These are phyloP conservation scores for Myotis myotis DNA, from an alignment of 2,797 vertebrate species.

Conservation along the genomic window DNA sequence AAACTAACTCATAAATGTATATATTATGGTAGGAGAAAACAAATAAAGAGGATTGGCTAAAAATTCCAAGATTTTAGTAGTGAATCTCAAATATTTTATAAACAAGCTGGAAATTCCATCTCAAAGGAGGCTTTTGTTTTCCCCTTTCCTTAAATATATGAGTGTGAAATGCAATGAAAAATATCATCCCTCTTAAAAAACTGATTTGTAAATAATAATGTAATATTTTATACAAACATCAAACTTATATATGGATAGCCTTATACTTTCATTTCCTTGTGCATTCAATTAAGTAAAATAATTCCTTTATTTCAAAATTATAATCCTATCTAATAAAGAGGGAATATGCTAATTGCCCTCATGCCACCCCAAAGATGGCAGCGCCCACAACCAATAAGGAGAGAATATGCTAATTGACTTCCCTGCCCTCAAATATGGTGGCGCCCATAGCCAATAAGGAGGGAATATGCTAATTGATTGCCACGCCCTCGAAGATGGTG, in stretches of 20 bases:
- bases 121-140: neutral
- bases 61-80: neutral
- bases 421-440: too few relatives aligned
- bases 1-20: neutral
- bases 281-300: neutral
- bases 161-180: neutral
- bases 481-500: too few relatives aligned
- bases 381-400: too few relatives aligned
- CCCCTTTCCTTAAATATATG: neutral
- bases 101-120: neutral
- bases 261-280: neutral
- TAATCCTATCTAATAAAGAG: too few relatives aligned
- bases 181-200: neutral
- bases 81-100: neutral
- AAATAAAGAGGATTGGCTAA: neutral
- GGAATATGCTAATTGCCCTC: too few relatives aligned
- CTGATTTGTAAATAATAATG: neutral
- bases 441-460: too few relatives aligned
- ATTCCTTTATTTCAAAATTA: neutral
- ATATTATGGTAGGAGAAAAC: neutral
- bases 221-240: neutral
- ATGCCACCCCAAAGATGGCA: too few relatives aligned
- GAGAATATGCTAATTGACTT: too few relatives aligned
- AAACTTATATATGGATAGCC: neutral
- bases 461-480: too few relatives aligned